Evolutionary conservation across 2,797 vertebrate species (phyloP).

Genomic region (Chelonia mydas): DNA sequence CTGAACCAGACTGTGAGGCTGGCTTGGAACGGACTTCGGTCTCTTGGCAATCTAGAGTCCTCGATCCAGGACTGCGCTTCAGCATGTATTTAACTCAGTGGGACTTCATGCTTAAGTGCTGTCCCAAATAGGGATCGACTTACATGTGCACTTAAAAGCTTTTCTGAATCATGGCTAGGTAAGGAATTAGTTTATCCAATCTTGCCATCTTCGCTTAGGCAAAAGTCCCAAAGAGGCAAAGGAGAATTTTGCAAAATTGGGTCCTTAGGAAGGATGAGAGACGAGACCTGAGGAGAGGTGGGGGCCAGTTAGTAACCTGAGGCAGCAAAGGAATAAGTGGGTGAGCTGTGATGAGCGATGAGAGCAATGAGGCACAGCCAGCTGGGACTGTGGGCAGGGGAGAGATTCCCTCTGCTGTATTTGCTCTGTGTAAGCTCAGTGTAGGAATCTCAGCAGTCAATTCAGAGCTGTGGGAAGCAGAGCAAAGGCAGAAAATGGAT

Average conservation of each 20-base stretch:
- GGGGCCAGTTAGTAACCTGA: background rate
- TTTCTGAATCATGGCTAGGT: background rate
- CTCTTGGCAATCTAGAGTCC: background rate
- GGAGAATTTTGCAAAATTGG: background rate
- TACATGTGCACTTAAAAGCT: background rate
- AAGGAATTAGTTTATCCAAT: background rate
- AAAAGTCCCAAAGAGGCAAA: background rate
- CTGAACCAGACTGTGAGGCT: background rate
- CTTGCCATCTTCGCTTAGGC: background rate
- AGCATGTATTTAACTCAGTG: background rate
- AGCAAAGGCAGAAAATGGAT: background rate
- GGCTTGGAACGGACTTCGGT: background rate
- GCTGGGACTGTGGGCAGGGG: too few species aligned
- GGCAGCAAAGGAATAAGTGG: background rate
- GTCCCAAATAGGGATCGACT: background rate
- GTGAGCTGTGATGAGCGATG: background rate
- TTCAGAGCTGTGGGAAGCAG: background rate
- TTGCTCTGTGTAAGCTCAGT: background rate
- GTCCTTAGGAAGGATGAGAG: background rate
- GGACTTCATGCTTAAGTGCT: background rate
- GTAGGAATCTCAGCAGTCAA: background rate
- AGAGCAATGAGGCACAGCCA: background rate
- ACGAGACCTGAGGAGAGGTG: background rate
- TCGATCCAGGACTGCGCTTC: background rate
- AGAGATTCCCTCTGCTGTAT: background rate